Base-by-base conservation (phyloP, 2,888 invertebrate species). In the Mechanitis messenoides region DNA sequence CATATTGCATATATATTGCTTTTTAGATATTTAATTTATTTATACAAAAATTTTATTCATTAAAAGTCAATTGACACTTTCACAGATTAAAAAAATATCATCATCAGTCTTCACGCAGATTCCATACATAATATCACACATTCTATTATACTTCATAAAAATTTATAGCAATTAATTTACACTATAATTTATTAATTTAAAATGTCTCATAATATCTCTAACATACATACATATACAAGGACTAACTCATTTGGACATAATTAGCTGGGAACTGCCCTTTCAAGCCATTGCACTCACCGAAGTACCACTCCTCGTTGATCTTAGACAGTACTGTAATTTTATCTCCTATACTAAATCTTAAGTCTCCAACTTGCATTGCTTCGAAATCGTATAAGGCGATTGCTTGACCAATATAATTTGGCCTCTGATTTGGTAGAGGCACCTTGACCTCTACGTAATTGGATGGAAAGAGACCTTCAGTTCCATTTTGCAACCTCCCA, bases 381-480 rank as follows among this genome's bases (percentile, higher is more conserved):
- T 90, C 87, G 78, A 95, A 95, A 74, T 94, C 91, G 80, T 94
- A 95, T 60, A 95, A 78, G n/a, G 94, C 95, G 0, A 72, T 68
- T 56, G 92, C 93, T 2, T 91, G 91, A 64, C 88, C 89, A 67
- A 80, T 54, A 20, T 28, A 53, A 6, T 72, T 60, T 0, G 76
- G 66, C 2, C 69, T 62, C 54, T 87, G 85, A 67, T 84, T 86
- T 38, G 91, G 85, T 61, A 95, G 81, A 60, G 96, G 95, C 68
- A 95, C 92, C 78, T 93, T 93, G 55, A 96, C 85, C 71, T 95
- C 93, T 68, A 97, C 92, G 83, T 95, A 97, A 82, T 93, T 95
- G 33, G 91, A 88, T 1, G 97, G 97, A 84, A 97, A 97, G 70
- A 97, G 93, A 47, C 97, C 97, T 78, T 94, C 93, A 63, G 91